A percentile compares a stretch with the other conserved stretches of the same genome.
Evolutionary conservation across 2,113 vertebrate species (phyloP).

Genomic region (Sinocyclocheilus anophthalmus): DNA sequence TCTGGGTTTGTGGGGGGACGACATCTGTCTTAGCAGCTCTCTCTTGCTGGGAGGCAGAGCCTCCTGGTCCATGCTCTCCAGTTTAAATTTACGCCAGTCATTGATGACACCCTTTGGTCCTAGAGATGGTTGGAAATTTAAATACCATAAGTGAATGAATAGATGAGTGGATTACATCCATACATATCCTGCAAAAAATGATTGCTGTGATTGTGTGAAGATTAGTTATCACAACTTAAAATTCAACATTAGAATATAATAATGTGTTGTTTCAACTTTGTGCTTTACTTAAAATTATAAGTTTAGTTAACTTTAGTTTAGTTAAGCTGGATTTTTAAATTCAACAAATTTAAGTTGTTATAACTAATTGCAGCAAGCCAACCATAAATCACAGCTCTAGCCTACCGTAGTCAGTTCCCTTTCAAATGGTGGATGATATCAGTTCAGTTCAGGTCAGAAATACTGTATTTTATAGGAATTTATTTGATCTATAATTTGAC

Average conservation of each 20-base stretch:
- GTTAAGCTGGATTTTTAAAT: no score
- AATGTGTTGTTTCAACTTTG: no score
- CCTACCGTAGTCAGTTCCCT: not conserved
- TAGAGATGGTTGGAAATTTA: constrained; percentile 54
- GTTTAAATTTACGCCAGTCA: constrained; percentile 97
- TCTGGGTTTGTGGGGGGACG: constrained; percentile 79
- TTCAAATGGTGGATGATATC: not conserved
- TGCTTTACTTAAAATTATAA: no score
- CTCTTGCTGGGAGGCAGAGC: constrained; percentile 82
- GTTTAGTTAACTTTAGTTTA: no score
- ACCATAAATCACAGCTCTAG: not conserved
- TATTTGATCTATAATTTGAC: not conserved
- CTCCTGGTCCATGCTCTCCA: constrained; percentile 89
- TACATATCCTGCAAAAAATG: not conserved
- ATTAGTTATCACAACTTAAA: no score
- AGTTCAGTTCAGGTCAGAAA: not conserved
- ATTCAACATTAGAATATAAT: no score
- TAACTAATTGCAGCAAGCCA: not conserved
- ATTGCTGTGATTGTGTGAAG: not conserved
- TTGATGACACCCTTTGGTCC: constrained; percentile 97
- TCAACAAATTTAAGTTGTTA: no score
- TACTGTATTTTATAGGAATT: not conserved
- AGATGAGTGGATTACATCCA: not conserved
- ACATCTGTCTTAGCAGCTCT: constrained; percentile 93
- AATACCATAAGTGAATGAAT: not conserved